Conservation (phyloP, 1,140 invertebrate genomes). For the Apis laboriosa region DNA sequence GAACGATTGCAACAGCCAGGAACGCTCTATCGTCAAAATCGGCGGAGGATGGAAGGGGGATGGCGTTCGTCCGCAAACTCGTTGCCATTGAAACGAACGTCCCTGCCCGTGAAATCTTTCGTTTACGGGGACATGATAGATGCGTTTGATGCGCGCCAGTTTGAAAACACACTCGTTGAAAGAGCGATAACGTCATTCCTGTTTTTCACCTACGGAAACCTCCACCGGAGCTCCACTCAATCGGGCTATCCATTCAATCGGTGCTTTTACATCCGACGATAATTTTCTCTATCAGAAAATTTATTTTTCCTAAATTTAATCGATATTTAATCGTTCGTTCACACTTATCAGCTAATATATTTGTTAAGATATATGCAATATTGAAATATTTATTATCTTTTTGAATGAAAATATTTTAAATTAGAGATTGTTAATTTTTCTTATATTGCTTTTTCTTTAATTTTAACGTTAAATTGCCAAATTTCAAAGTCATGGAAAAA, state of each 20-base stretch:
- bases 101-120: conserved; percentile 49
- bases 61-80: conserved; percentile 23
- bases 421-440: too few relatives aligned
- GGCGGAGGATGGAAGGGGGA: conserved; percentile 15
- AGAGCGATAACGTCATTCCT: conserved; percentile 53
- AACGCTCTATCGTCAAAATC: conserved; percentile 29
- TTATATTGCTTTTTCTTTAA: too few relatives aligned
- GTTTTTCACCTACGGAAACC: conserved; percentile 53
- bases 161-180: conserved; percentile 41
- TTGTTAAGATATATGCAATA: too few relatives aligned
- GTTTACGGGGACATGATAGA: conserved; percentile 58
- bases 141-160: conserved; percentile 52
- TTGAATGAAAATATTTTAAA: too few relatives aligned
- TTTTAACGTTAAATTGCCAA: too few relatives aligned
- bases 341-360: too few relatives aligned
- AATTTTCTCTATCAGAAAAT: neutral
- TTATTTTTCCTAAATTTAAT: too few relatives aligned
- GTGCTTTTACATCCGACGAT: neutral
- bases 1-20: conserved; percentile 18
- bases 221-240: conserved; percentile 14
- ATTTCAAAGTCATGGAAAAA: too few relatives aligned
- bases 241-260: conserved; percentile 31
- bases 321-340: too few relatives aligned
- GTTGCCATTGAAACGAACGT: conserved; percentile 47
- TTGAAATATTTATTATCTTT: too few relatives aligned